phyloP scores from a whole-genome alignment of 2,113 vertebrate species.

The Halcyon malimbica region DNA sequence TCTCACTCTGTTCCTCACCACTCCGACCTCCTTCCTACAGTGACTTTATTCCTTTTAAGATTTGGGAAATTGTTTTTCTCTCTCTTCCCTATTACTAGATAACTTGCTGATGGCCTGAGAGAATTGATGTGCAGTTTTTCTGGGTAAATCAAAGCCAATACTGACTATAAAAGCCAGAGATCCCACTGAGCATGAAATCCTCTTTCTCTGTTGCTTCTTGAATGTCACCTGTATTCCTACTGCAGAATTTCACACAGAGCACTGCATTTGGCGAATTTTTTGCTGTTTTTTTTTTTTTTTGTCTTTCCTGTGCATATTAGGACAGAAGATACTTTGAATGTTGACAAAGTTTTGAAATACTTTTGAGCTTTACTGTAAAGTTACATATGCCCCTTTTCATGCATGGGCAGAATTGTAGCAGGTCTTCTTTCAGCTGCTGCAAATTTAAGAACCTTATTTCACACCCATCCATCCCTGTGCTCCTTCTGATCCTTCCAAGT shows the following conservation, averaged over 20 bases:
- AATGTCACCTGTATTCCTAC: neutral
- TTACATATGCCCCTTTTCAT: neutral
- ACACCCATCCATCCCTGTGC: neutral
- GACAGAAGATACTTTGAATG: neutral
- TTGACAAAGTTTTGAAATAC: neutral
- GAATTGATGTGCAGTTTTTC: neutral
- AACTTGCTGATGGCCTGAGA: neutral
- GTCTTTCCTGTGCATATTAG: neutral
- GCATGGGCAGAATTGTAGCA: neutral
- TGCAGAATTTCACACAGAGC: neutral
- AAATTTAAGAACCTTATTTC: neutral
- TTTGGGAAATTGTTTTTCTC: neutral
- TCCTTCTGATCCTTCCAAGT: neutral
- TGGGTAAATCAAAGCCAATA: neutral
- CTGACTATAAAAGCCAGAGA: neutral
- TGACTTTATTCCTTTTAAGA: neutral
- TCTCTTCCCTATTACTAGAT: neutral
- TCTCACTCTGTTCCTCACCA: neutral
- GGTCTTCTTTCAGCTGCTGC: neutral
- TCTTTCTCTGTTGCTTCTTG: neutral
- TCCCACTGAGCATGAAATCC: neutral
- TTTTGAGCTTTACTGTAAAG: neutral
- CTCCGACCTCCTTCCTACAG: neutral
- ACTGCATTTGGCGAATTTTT: neutral
- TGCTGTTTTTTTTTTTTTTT: neutral